Evolutionary conservation across 2,113 vertebrate genomes (phyloP).

Genomic region (Pachyramphus minor): DNA sequence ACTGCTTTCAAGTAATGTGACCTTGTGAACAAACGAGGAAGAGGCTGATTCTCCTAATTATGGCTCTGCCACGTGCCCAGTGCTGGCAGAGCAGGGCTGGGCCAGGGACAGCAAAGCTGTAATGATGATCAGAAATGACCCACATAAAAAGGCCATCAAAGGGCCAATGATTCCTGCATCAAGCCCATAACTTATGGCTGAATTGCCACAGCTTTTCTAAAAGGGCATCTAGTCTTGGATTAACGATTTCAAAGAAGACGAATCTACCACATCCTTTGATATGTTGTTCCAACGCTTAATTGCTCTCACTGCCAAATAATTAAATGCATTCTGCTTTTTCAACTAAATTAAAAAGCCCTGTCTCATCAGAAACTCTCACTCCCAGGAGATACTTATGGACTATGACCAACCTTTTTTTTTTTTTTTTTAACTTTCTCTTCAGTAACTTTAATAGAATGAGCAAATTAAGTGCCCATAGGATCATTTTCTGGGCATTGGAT

Average conservation of each 20-base stretch:
- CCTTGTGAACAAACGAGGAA: not conserved
- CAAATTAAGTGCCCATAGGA: not conserved
- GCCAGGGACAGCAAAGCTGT: not conserved
- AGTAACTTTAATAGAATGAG: not conserved
- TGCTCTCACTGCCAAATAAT: slow-evolving; percentile 32
- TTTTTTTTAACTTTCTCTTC: not conserved
- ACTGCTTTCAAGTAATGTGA: not conserved
- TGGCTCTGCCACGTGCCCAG: not conserved
- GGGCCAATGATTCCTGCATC: not conserved
- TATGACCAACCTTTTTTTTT: not conserved
- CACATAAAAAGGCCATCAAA: not conserved
- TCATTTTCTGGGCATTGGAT: not conserved
- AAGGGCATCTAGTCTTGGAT: slow-evolving; percentile 21
- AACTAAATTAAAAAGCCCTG: not conserved
- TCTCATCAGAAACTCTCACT: not conserved
- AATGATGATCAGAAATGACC: not conserved
- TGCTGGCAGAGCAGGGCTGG: not conserved
- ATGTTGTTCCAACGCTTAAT: not conserved
- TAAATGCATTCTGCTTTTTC: slow-evolving; percentile 14
- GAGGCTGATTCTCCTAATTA: not conserved
- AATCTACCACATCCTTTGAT: slow-evolving; percentile 1
- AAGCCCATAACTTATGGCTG: not conserved
- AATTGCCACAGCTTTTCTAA: not conserved
- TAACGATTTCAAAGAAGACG: not conserved
- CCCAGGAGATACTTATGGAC: not conserved